Evolutionary conservation across 1,140 invertebrate genomes (phyloP).

Genomic region (Polypedilum pembai): DNA sequence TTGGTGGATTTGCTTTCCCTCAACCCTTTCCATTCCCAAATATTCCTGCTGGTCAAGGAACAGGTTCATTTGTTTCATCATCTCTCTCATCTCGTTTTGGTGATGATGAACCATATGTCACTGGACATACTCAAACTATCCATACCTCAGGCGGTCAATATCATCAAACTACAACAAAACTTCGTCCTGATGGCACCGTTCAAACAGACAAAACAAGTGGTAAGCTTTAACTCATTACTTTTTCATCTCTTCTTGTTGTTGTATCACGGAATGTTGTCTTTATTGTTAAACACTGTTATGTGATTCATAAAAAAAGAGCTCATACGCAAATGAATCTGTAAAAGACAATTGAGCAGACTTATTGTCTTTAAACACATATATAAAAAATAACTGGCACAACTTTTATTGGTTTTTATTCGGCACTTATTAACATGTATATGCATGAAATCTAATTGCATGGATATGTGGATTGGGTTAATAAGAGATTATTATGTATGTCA

Average conservation of each 20-base stretch:
- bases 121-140: neutral
- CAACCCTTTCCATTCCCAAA: neutral
- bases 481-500: neutral
- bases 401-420: neutral
- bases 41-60: neutral
- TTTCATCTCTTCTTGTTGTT: neutral
- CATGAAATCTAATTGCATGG: neutral
- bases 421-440: neutral
- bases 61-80: neutral
- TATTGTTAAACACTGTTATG: neutral
- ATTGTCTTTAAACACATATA: neutral
- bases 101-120: neutral
- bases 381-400: neutral
- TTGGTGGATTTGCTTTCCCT: conserved; percentile 5
- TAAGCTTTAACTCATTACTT: neutral
- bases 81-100: neutral
- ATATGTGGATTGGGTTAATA: conserved; percentile 4
- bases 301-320: neutral
- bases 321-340: neutral
- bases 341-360: neutral
- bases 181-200: neutral
- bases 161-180: neutral
- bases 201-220: neutral
- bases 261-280: neutral
- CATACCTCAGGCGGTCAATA: neutral